phyloP scores from a whole-genome alignment of 2,888 invertebrate genomes.

The Patella pellucida region DNA sequence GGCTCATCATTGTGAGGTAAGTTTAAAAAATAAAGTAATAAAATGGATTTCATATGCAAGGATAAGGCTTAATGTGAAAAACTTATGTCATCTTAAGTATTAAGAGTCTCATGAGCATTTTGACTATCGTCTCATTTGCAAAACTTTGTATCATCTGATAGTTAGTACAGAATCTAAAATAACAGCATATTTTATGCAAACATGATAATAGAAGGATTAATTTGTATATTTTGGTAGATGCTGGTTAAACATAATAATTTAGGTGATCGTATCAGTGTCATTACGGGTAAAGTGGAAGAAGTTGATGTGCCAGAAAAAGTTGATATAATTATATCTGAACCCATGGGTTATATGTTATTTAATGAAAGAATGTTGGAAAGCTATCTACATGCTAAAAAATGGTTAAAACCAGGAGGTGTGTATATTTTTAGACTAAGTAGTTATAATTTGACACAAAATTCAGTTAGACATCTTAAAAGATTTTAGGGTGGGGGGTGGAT shows the following conservation, averaged over 20 bases:
- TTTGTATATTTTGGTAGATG: constrained; percentile 73
- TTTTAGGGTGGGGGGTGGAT: too few species aligned
- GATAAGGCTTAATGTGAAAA: too few species aligned
- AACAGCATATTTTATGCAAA: too few species aligned
- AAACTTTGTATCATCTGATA: not conserved
- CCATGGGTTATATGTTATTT: constrained; percentile 99
- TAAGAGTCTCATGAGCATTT: too few species aligned
- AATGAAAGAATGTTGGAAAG: constrained; percentile 99
- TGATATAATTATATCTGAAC: constrained; percentile 97
- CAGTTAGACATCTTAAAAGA: too few species aligned
- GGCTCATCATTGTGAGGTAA: constrained; percentile 83
- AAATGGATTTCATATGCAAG: too few species aligned
- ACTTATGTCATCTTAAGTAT: too few species aligned
- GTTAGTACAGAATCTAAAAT: not conserved
- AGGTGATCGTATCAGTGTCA: constrained; percentile 88
- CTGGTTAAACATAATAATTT: constrained; percentile 91
- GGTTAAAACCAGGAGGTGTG: constrained; percentile 83
- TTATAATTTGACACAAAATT: too few species aligned
- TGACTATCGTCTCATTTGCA: not conserved
- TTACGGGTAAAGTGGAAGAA: constrained; percentile 98
- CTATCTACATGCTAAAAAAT: constrained; percentile 97
- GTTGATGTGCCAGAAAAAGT: constrained; percentile 94
- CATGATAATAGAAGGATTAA: not conserved
- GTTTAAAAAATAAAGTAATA: constrained; percentile 5
- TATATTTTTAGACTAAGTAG: too few species aligned